These are phyloP conservation scores for Patella ulyssiponensis DNA, from an alignment of 2,888 invertebrate genomes.

Conservation along the genomic window DNA sequence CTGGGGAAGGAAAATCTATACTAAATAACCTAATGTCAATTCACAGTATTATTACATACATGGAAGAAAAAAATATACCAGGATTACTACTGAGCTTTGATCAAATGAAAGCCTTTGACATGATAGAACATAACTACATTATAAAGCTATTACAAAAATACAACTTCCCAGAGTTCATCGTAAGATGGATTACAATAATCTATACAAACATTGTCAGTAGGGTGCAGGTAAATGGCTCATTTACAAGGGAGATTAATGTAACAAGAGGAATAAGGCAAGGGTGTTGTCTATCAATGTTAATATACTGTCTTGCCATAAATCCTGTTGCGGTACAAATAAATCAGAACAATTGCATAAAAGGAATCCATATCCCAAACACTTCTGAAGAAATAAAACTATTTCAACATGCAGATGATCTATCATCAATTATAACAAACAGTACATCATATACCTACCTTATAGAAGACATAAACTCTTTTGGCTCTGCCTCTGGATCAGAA, in stretches of 20 bases:
- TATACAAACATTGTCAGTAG: background rate
- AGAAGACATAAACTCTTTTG: background rate
- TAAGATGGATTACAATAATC: background rate
- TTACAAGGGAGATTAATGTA: background rate
- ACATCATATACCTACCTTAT: background rate
- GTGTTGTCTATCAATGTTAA: background rate
- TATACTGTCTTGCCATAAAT: background rate
- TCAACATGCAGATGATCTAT: background rate
- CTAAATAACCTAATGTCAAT: background rate
- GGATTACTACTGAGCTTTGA: background rate
- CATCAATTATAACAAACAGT: background rate
- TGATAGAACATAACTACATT: background rate
- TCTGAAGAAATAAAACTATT: background rate
- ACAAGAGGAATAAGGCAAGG: background rate
- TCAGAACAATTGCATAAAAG: background rate
- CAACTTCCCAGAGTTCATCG: background rate
- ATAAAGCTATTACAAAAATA: background rate
- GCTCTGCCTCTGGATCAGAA: background rate
- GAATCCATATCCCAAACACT: background rate
- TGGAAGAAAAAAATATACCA: background rate
- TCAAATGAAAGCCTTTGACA: background rate
- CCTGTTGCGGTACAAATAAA: background rate
- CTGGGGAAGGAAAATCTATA: slow-evolving; percentile 1
- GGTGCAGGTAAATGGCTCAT: background rate
- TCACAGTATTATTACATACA: background rate